Evolutionary conservation across 1,140 invertebrate species (phyloP).

Genomic region (Macrostomum lignano): DNA sequence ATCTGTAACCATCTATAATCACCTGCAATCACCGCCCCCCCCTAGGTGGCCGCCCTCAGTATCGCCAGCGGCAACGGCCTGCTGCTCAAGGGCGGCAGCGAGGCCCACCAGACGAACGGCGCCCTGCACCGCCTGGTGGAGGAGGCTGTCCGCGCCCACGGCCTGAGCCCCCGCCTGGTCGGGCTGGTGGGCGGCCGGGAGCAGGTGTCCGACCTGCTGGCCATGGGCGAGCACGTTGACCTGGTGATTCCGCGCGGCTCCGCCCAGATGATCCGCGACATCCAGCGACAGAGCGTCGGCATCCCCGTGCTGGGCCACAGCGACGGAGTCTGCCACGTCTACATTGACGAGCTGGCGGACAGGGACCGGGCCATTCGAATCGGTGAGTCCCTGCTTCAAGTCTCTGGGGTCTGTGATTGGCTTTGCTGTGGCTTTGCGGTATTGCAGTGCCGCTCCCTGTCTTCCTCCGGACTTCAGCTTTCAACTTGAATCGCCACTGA

Average conservation of each 20-base stretch:
- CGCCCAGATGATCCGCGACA: conserved; percentile 55
- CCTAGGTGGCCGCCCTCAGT: conserved; percentile 70
- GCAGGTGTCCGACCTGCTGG: conserved; percentile 65
- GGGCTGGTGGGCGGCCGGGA: conserved; percentile 51
- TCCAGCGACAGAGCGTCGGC: conserved; percentile 53
- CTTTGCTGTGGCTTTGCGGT: no score
- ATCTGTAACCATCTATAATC: no score
- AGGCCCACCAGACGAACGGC: conserved; percentile 66
- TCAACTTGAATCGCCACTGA: no score
- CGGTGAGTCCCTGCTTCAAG: no score
- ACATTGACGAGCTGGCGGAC: conserved; percentile 65
- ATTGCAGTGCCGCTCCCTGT: no score
- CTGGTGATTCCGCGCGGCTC: conserved; percentile 85
- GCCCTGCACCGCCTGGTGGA: conserved; percentile 70
- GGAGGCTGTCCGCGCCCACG: conserved; percentile 39
- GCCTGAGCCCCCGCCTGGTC: conserved; percentile 5
- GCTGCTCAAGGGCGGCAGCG: conserved; percentile 78
- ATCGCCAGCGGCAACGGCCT: conserved; percentile 85
- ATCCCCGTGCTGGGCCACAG: conserved; percentile 92
- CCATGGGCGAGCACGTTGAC: conserved; percentile 74
- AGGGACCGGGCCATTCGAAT: conserved; percentile 54
- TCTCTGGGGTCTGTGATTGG: no score
- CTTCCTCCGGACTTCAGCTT: no score
- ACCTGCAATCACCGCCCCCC: no score
- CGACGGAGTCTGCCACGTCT: conserved; percentile 86